Percentiles rank a stretch among this genome's conserved stretches.
Evolutionary conservation across 37 sponge, comb jelly and placozoan species (phyloP).

Genomic region (Axinella damicornis): DNA sequence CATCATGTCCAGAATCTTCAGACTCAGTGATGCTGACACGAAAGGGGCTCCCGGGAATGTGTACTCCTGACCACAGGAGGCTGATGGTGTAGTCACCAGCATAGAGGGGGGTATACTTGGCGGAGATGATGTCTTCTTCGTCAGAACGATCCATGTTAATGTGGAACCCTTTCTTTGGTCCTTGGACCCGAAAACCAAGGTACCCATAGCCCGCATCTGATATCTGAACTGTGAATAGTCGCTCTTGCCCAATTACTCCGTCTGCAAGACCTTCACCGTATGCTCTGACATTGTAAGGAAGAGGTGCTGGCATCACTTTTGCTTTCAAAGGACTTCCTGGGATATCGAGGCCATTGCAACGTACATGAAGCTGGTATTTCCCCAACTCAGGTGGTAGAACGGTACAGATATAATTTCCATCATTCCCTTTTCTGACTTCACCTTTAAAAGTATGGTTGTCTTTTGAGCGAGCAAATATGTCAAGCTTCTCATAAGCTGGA

Average conservation of each 20-base stretch:
- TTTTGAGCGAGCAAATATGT: neutral
- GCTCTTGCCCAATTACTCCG: conserved; percentile 58
- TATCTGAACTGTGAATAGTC: conserved; percentile 65
- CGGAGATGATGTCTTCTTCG: conserved; percentile 51
- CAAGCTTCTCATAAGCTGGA: conserved; percentile 23
- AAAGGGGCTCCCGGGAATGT: conserved; percentile 83
- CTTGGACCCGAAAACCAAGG: conserved; percentile 72
- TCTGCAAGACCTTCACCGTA: conserved; percentile 56
- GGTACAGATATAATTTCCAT: conserved; percentile 22
- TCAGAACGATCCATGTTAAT: conserved; percentile 57
- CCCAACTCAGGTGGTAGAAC: conserved; percentile 58
- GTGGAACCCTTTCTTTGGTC: conserved; percentile 77
- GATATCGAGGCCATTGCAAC: conserved; percentile 72
- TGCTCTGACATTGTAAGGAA: conserved; percentile 71
- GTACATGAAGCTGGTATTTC: conserved; percentile 66
- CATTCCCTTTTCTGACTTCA: conserved; percentile 19
- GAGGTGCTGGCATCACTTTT: conserved; percentile 60
- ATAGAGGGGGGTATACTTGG: conserved; percentile 71
- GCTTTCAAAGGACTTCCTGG: conserved; percentile 84
- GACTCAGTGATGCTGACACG: too few relatives aligned
- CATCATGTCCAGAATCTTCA: conserved; percentile 10
- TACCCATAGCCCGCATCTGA: conserved; percentile 78
- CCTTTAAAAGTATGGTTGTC: conserved; percentile 32
- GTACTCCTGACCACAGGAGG: conserved; percentile 78
- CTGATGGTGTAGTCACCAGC: conserved; percentile 65